These are phyloP conservation scores for Cryptoblepharus egeriae DNA, from an alignment of 2,797 vertebrate genomes.

Conservation along the genomic window DNA sequence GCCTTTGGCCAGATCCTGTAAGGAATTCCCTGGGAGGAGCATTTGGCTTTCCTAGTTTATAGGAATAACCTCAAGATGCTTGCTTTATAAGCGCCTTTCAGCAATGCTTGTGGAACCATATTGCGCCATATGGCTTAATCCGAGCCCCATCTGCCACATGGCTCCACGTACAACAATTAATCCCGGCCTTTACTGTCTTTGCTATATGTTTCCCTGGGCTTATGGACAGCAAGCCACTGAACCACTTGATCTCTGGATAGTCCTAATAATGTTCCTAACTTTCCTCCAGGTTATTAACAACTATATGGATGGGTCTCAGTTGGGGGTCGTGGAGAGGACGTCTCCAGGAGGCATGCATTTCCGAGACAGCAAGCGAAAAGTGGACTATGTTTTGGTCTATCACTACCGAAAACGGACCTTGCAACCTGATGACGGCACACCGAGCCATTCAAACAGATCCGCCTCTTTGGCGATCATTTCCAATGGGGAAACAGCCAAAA, in stretches of 20 bases:
- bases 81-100: neutral
- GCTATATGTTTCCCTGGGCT: fast-evolving
- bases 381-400: constrained; percentile 93
- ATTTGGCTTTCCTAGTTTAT: neutral
- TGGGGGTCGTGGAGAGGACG: neutral
- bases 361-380: constrained; percentile 89
- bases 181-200: fast-evolving
- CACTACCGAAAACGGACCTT: constrained; percentile 83
- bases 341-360: constrained; percentile 82
- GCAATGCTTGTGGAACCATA: neutral
- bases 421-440: constrained; percentile 40
- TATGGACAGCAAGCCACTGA: fast-evolving
- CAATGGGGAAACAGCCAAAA: constrained; percentile 80
- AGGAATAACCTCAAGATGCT: neutral
- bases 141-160: neutral
- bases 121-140: neutral
- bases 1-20: neutral
- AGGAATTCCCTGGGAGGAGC: neutral
- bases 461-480: constrained; percentile 73
- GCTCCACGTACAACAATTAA: neutral
- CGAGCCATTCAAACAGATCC: neutral
- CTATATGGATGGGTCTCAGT: constrained; percentile 73
- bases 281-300: constrained; percentile 85
- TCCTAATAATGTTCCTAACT: constrained; percentile 8
- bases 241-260: neutral